A percentile compares a stretch with the other conserved stretches of the same genome.
Evolutionary conservation across 2,888 invertebrate genomes (phyloP).

Genomic region (Microctonus brassicae): DNA sequence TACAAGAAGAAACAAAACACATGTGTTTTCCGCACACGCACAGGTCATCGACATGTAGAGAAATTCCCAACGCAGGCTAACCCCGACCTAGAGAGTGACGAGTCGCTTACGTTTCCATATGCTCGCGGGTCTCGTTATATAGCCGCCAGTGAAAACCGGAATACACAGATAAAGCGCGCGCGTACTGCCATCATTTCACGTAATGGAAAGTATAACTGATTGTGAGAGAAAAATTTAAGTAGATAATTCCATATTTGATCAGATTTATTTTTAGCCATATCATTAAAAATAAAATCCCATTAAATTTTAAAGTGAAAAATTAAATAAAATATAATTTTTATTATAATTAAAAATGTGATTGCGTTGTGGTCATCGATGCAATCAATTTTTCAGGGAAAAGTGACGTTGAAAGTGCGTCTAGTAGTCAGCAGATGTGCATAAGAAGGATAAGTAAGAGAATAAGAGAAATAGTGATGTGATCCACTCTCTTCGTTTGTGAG

Average conservation of each 20-base stretch:
- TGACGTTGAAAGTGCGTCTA: conserved; percentile 40
- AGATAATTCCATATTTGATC: conserved; percentile 14
- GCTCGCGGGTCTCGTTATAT: conserved; percentile 40
- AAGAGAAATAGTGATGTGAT: too few species aligned
- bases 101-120: conserved; percentile 42
- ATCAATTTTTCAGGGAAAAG: conserved; percentile 28
- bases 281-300: background rate
- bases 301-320: background rate
- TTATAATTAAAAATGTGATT: background rate
- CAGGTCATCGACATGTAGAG: conserved; percentile 33
- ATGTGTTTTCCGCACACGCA: conserved; percentile 24
- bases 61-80: conserved; percentile 36
- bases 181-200: conserved; percentile 28
- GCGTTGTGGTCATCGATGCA: conserved; percentile 15
- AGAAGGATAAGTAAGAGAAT: too few species aligned
- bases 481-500: too few species aligned
- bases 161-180: conserved; percentile 4
- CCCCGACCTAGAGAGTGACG: conserved; percentile 51
- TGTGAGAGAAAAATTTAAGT: background rate
- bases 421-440: conserved; percentile 13
- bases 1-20: background rate
- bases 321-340: background rate
- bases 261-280: background rate
- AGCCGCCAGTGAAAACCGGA: conserved; percentile 28
- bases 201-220: conserved; percentile 26